phyloP scores from a whole-genome alignment of 2,797 vertebrate genomes.

The Myotis daubentonii region DNA sequence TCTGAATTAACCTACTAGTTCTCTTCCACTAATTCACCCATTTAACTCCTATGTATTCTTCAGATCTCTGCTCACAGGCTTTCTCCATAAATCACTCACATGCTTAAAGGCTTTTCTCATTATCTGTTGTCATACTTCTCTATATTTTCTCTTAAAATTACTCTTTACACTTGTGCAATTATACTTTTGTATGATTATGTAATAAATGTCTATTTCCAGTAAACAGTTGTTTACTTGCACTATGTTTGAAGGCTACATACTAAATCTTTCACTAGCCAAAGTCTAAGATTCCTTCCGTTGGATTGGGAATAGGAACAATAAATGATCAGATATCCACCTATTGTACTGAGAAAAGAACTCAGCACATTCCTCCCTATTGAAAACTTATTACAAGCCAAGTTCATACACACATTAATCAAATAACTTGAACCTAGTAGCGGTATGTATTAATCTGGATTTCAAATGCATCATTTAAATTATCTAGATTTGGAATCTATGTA shows the following conservation, averaged over 20 bases:
- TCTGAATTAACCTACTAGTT: not conserved
- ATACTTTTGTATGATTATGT: not conserved
- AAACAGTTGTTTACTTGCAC: not conserved
- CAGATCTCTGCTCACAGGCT: not conserved
- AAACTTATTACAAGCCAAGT: not conserved
- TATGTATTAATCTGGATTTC: not conserved
- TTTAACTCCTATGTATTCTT: not conserved
- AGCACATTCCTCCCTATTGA: not conserved
- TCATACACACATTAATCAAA: not conserved
- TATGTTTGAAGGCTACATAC: not conserved
- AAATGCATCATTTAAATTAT: constrained; percentile 27
- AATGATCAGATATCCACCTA: not conserved
- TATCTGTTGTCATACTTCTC: not conserved
- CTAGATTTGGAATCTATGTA: not conserved
- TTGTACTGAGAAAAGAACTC: not conserved
- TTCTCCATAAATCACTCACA: not conserved
- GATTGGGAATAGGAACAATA: not conserved
- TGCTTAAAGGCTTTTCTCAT: not conserved
- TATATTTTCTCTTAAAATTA: not conserved
- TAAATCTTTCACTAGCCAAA: not conserved
- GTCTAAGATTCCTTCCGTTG: not conserved
- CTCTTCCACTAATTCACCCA: not conserved
- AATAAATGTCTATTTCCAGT: not conserved
- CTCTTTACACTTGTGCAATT: not conserved
- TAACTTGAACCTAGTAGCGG: not conserved